Base-by-base conservation (phyloP, 2,888 invertebrate species). In the Serripes groenlandicus region DNA sequence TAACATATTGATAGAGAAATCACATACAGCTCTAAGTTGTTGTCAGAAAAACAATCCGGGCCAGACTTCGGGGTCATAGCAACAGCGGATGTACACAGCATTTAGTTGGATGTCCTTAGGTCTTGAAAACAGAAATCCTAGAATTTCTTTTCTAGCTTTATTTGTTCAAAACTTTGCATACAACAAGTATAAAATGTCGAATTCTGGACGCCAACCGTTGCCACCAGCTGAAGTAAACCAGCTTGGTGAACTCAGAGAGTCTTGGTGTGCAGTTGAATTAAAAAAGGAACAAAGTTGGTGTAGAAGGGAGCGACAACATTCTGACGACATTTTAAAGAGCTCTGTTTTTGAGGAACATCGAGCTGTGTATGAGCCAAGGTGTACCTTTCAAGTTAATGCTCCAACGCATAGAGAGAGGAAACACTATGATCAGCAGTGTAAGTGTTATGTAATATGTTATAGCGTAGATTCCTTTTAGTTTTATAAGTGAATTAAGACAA, bases 261-360 rank as follows among this genome's bases (percentile, higher is more conserved):
- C 93, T 1, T 93, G 94, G 93, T 94, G 94, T 83, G 89, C 92
- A 0, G 93, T 94, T 30, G 94, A 93, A 74, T 82, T 85, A 85
- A 90, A 90, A 81, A 93, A 93, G 78, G 93, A 93, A 77, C 90
- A 92, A 70, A 91, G 85, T 74, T 93, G 92, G 92, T 91, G 92
- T 78, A 85, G 93, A 49, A 90, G 90, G 60, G 85, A 88, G 34
- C 79, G 93, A 49, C 85, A 88, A 77, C 93, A 93, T 78, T 75
- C 83, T 64, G 77, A 86, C 35, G 68, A 86, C 15, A 89, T 90
- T 35, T 87, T 91, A 70, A 76, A 72, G 11, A 92, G 91, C 77
- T 81, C 87, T 0, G 89, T 88, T 23, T 92, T 92, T 78, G 83
- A 88, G n/a, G 69, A 77, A 21, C 85, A 87, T n/a, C 66, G 64